These are phyloP conservation scores for Sinonovacula constricta DNA, from an alignment of 1,140 invertebrate genomes.

Conservation along the genomic window DNA sequence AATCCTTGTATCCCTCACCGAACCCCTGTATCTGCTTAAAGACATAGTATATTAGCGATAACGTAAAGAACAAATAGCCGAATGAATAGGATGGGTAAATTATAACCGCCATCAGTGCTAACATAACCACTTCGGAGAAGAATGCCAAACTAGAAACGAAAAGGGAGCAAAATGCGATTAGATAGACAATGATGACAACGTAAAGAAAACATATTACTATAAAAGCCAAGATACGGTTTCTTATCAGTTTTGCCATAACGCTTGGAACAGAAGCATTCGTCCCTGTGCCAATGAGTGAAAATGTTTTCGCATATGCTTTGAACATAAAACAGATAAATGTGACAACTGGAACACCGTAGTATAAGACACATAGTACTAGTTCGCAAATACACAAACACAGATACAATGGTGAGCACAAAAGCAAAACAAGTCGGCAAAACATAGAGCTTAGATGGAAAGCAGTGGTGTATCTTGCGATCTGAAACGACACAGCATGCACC, in stretches of 20 bases:
- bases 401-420: background rate
- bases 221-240: background rate
- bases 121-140: conserved; percentile 16
- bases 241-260: no score
- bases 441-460: background rate
- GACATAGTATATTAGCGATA: conserved; percentile 31
- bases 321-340: conserved; percentile 23
- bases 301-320: background rate
- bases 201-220: background rate
- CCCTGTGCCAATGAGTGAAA: background rate
- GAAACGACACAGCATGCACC: background rate
- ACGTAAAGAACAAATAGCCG: conserved; percentile 41
- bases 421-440: background rate
- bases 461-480: background rate
- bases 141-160: conserved; percentile 20
- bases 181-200: conserved; percentile 13
- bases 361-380: conserved; percentile 1
- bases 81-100: conserved; percentile 33
- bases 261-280: background rate
- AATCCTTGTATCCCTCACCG: conserved; percentile 24
- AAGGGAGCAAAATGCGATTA: conserved; percentile 29
- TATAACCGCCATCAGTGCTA: conserved; percentile 22
- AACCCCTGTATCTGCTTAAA: conserved; percentile 19
- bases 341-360: conserved; percentile 23
- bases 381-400: conserved; percentile 3